Evolutionary conservation across 2,797 vertebrate species (phyloP).

Genomic region (Ptychadena robeensis): DNA sequence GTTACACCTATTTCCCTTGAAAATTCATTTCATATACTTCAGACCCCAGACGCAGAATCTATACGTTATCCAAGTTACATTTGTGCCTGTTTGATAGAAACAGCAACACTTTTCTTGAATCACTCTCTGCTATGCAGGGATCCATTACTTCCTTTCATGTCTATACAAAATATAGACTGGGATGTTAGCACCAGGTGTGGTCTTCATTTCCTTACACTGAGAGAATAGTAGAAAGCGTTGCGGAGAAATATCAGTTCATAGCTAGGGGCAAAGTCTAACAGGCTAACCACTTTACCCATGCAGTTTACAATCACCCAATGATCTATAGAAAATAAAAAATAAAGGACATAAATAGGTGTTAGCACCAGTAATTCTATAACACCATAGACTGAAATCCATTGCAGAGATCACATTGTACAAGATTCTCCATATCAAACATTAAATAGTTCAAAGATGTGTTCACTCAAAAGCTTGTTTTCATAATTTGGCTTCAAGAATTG

Average conservation of each 20-base stretch:
- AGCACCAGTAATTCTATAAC: slow-evolving; percentile 48
- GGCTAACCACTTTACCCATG: not conserved
- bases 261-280: slow-evolving; percentile 10
- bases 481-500: not conserved
- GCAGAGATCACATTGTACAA: not conserved
- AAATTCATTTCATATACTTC: slow-evolving; percentile 5
- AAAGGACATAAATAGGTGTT: slow-evolving; percentile 40
- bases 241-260: slow-evolving; percentile 3
- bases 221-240: not conserved
- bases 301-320: not conserved
- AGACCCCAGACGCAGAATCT: not conserved
- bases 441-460: slow-evolving; percentile 40
- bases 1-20: not conserved
- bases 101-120: not conserved
- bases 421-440: slow-evolving; percentile 1
- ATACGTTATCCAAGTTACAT: not conserved
- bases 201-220: not conserved
- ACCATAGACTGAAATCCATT: slow-evolving; percentile 18
- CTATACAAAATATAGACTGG: not conserved
- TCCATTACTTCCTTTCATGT: slow-evolving; percentile 4
- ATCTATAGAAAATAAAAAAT: not conserved
- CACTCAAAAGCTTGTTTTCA: slow-evolving; percentile 47
- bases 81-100: not conserved
- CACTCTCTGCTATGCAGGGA: slow-evolving; percentile 7
- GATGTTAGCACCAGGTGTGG: slow-evolving; percentile 27